Evolutionary conservation across 2,888 invertebrate genomes (phyloP).

Genomic region (Parthenolecanium corni): DNA sequence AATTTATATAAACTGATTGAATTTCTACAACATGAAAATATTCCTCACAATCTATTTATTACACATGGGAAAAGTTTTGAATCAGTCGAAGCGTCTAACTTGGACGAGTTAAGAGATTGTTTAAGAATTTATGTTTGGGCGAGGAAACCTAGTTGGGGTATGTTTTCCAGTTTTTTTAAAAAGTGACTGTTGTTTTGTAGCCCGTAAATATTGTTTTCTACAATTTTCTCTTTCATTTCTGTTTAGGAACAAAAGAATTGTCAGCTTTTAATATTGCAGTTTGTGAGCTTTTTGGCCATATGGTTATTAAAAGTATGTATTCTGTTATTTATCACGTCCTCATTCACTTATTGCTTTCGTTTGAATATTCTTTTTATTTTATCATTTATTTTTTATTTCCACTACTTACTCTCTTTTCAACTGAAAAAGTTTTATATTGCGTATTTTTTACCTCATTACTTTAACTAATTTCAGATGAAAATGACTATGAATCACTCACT

Average conservation of each 20-base stretch:
- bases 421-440: neutral
- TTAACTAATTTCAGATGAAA: conserved; percentile 35
- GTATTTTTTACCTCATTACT: neutral
- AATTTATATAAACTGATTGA: conserved; percentile 44
- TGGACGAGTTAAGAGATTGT: conserved; percentile 37
- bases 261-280: conserved; percentile 56
- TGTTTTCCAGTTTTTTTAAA: conserved; percentile 26
- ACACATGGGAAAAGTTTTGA: conserved; percentile 44
- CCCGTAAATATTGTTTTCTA: conserved; percentile 10
- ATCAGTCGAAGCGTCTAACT: conserved; percentile 23
- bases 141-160: conserved; percentile 44
- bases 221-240: neutral
- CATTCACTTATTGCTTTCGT: conserved; percentile 2
- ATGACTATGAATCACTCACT: conserved; percentile 34
- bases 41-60: conserved; percentile 66
- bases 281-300: conserved; percentile 64
- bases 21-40: conserved; percentile 48
- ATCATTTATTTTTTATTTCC: too few species aligned
- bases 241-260: conserved; percentile 46
- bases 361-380: too few species aligned
- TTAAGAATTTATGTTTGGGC: conserved; percentile 56
- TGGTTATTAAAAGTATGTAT: conserved; percentile 53
- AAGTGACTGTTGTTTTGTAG: neutral
- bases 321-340: neutral
- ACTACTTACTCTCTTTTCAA: conserved; percentile 1